Evolutionary conservation across 2,113 vertebrate species (phyloP).

Genomic region (Parotia lawesii): DNA sequence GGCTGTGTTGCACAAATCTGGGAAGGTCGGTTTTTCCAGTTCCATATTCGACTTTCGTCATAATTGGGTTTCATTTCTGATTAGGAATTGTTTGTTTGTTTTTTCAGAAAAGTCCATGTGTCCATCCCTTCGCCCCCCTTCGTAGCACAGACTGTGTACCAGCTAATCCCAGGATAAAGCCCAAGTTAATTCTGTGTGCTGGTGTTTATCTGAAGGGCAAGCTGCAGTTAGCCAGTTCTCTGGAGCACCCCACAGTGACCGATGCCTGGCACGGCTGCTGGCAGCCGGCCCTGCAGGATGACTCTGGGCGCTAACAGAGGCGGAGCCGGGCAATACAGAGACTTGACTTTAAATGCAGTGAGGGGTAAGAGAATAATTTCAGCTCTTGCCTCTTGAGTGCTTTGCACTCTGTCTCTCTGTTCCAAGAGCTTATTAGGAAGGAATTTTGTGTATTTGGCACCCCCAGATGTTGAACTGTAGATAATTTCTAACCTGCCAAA

Average conservation of each 20-base stretch:
- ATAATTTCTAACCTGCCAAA: not conserved
- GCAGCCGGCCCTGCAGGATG: not conserved
- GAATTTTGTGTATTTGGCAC: not conserved
- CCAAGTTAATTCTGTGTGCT: slow-evolving; percentile 18
- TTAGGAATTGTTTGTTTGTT: not conserved
- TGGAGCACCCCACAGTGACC: not conserved
- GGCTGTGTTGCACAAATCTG: not conserved
- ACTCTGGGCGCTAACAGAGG: not conserved
- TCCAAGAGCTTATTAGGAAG: not conserved
- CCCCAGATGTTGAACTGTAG: not conserved
- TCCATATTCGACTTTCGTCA: not conserved
- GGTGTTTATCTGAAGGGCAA: slow-evolving; percentile 15
- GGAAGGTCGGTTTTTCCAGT: not conserved
- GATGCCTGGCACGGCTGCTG: not conserved
- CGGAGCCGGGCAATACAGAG: not conserved
- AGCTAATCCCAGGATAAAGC: slow-evolving; percentile 27
- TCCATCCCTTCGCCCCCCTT: accelerated
- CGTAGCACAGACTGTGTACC: not conserved
- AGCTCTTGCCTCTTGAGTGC: not conserved
- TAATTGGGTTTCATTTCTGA: not conserved
- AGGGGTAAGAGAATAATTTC: not conserved
- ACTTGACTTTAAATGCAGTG: not conserved
- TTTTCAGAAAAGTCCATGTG: too few relatives aligned
- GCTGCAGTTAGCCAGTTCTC: not conserved
- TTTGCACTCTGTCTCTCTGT: not conserved